phyloP scores from a whole-genome alignment of 2,888 invertebrate species.

The Tupiocoris notatus region DNA sequence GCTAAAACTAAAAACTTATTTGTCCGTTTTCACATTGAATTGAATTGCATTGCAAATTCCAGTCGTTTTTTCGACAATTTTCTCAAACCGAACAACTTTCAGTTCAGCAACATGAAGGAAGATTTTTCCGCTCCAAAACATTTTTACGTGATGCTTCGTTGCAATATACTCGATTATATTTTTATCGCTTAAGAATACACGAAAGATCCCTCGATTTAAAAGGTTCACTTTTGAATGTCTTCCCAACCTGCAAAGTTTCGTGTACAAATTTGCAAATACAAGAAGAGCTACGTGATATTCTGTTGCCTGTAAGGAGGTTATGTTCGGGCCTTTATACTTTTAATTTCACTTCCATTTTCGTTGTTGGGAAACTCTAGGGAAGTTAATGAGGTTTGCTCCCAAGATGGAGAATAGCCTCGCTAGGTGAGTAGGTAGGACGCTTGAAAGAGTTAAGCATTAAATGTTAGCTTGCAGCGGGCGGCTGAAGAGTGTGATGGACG shows the following conservation, averaged over 20 bases:
- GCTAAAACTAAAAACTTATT: no score
- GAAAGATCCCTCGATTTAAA: no score
- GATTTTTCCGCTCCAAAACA: no score
- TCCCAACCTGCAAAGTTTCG: not conserved
- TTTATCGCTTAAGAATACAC: no score
- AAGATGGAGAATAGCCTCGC: slow-evolving; percentile 1
- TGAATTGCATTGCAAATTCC: no score
- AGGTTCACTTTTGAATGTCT: not conserved
- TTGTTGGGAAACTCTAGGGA: slow-evolving; percentile 31
- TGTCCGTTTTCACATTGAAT: no score
- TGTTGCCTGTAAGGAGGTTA: not conserved
- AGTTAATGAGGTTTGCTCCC: slow-evolving; percentile 30
- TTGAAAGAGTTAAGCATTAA: not conserved
- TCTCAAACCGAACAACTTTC: no score
- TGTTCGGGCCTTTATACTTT: slow-evolving; percentile 22
- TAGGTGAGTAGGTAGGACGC: not conserved
- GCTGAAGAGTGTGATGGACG: not conserved
- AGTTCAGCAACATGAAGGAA: no score
- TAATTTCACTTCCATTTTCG: slow-evolving; percentile 18
- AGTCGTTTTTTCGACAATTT: no score
- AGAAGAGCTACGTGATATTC: not conserved
- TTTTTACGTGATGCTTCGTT: no score
- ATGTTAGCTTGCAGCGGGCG: not conserved
- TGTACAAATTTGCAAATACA: not conserved
- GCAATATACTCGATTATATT: no score